phyloP scores from a whole-genome alignment of 2,797 vertebrate species.

The Hippocampus kuda region DNA sequence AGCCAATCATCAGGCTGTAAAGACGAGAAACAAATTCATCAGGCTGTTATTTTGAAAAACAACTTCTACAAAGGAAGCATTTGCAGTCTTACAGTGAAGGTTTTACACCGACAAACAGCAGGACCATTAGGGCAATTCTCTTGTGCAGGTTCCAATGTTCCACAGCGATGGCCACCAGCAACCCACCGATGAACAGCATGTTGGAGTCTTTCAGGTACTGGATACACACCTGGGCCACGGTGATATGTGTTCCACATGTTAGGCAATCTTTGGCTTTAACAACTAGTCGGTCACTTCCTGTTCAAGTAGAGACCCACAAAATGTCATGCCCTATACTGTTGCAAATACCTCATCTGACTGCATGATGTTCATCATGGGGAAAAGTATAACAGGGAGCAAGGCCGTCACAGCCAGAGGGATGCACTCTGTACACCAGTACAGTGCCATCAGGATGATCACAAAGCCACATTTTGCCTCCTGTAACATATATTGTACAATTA shows the following conservation, averaged over 20 bases:
- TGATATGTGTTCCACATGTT: not conserved
- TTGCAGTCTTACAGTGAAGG: slow-evolving; percentile 79
- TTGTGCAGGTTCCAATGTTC: slow-evolving; percentile 88
- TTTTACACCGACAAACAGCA: slow-evolving; percentile 79
- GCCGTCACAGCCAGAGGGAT: slow-evolving; percentile 84
- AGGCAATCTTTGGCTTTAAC: not conserved
- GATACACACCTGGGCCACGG: slow-evolving; percentile 68
- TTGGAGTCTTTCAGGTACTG: slow-evolving; percentile 87
- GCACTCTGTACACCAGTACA: slow-evolving; percentile 89
- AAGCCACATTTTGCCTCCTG: slow-evolving; percentile 82
- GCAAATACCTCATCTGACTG: slow-evolving; percentile 49
- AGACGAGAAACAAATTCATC: not conserved
- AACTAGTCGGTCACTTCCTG: not conserved
- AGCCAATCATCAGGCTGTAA: slow-evolving; percentile 81
- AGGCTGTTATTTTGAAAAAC: not conserved
- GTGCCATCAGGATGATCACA: slow-evolving; percentile 82
- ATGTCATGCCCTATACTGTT: too few species aligned
- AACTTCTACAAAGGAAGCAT: not conserved
- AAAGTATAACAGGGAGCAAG: slow-evolving; percentile 81
- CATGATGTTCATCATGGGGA: slow-evolving; percentile 90
- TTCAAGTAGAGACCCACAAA: not conserved
- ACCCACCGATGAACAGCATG: slow-evolving; percentile 85
- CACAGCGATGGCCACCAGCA: slow-evolving; percentile 84
- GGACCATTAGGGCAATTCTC: slow-evolving; percentile 79
- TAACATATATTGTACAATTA: not conserved